Evolutionary conservation across 2,888 invertebrate genomes (phyloP).

Genomic region (Leptopterna dolabrata): DNA sequence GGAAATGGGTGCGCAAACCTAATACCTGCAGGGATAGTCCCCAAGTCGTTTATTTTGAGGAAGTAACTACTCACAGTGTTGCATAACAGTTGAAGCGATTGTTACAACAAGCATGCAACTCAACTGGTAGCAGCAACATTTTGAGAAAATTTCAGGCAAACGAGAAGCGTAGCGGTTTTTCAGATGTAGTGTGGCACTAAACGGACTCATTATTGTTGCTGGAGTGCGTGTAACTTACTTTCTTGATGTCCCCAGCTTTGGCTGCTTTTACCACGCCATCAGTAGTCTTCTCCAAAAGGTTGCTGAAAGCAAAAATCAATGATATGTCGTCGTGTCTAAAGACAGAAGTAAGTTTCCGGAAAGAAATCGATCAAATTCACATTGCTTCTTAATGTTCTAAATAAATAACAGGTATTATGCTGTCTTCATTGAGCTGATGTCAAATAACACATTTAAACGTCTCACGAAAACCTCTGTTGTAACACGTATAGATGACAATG

Average conservation of each 20-base stretch:
- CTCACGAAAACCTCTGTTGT: background rate
- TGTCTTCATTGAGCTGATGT: background rate
- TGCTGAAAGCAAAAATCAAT: slow-evolving; percentile 69
- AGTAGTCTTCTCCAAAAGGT: slow-evolving; percentile 83
- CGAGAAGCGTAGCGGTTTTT: no score
- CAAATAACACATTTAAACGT: background rate
- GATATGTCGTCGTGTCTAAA: background rate
- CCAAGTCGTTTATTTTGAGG: no score
- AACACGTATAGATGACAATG: background rate
- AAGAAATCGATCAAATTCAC: background rate
- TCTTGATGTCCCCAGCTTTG: slow-evolving; percentile 83
- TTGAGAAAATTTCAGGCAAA: no score
- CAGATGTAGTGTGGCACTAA: no score
- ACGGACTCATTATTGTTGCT: no score
- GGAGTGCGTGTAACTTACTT: slow-evolving; percentile 70
- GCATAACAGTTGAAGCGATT: background rate
- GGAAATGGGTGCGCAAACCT: no score
- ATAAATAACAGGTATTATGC: no score
- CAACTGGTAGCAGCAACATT: background rate
- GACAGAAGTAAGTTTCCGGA: background rate
- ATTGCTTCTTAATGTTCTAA: background rate
- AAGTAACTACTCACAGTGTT: background rate
- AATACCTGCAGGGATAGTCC: no score
- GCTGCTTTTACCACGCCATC: slow-evolving; percentile 86
- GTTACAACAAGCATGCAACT: background rate